Evolutionary conservation across 2,888 invertebrate genomes (phyloP).

Genomic region (Zhuqinia jingwanae): DNA sequence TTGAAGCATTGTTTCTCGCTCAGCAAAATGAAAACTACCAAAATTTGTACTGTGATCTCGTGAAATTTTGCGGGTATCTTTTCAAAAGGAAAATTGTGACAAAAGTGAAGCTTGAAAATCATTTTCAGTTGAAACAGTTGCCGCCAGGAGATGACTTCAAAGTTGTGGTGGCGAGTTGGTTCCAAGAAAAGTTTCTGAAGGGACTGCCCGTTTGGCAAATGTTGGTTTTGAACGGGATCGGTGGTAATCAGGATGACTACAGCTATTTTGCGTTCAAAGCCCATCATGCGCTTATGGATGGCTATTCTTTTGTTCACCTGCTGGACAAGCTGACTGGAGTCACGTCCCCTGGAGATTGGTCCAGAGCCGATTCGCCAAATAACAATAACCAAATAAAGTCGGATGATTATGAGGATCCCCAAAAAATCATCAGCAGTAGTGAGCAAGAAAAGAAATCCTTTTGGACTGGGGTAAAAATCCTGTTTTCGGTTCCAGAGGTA

Average conservation of each 20-base stretch:
- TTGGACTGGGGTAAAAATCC: slow-evolving; percentile 42
- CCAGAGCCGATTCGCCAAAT: not conserved
- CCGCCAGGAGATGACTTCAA: slow-evolving; percentile 42
- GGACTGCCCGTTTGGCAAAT: slow-evolving; percentile 70
- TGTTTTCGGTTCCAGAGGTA: slow-evolving; percentile 50
- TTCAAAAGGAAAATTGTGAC: slow-evolving; percentile 60
- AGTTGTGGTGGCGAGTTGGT: slow-evolving; percentile 59
- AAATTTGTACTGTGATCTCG: slow-evolving; percentile 71
- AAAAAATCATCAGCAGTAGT: too few species aligned
- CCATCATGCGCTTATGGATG: slow-evolving; percentile 67
- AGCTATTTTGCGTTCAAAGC: slow-evolving; percentile 59
- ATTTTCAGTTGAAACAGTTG: slow-evolving; percentile 43
- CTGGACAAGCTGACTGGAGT: slow-evolving; percentile 64
- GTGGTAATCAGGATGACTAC: not conserved
- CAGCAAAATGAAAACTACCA: slow-evolving; percentile 40
- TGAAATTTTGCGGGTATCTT: slow-evolving; percentile 66
- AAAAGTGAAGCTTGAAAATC: slow-evolving; percentile 59
- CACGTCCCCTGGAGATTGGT: slow-evolving; percentile 53
- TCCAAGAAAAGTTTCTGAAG: slow-evolving; percentile 55
- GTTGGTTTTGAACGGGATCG: slow-evolving; percentile 27
- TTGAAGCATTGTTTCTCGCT: slow-evolving; percentile 63
- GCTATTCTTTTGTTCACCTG: slow-evolving; percentile 69
- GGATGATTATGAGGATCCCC: slow-evolving; percentile 16
- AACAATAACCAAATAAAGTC: not conserved
- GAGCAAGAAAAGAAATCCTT: not conserved